Evolutionary conservation across 1,140 invertebrate genomes (phyloP).

Genomic region (Pogonomyrmex californicus): DNA sequence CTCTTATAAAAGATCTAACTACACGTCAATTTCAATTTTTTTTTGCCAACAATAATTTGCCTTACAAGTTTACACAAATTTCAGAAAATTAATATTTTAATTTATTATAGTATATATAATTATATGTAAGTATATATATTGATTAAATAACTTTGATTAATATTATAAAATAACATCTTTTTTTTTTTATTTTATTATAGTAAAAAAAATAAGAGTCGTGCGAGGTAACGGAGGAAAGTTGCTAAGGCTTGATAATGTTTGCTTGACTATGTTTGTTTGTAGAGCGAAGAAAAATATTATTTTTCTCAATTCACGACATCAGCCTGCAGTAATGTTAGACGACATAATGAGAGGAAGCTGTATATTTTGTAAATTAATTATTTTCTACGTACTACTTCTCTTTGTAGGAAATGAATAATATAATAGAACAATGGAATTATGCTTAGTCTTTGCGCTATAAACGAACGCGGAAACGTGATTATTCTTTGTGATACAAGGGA

Average conservation of each 20-base stretch:
- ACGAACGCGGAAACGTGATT: constrained; percentile 10
- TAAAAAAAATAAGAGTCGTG: constrained; percentile 22
- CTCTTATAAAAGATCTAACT: neutral
- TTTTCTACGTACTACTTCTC: constrained; percentile 5
- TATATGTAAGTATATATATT: neutral
- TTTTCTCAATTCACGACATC: neutral
- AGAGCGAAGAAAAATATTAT: constrained; percentile 24
- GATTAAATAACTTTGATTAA: constrained; percentile 15
- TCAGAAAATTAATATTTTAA: neutral
- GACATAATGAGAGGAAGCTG: constrained; percentile 34
- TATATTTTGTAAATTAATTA: constrained; percentile 50
- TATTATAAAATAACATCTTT: neutral
- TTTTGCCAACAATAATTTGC: neutral
- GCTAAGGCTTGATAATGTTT: neutral
- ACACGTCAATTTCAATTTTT: neutral
- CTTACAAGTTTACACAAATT: neutral
- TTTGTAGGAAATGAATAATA: constrained; percentile 48
- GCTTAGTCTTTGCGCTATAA: constrained; percentile 23
- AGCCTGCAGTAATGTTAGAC: constrained; percentile 8
- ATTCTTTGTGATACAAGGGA: constrained; percentile 11
- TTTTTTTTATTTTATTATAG: neutral
- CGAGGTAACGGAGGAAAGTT: constrained; percentile 10
- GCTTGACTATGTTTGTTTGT: neutral
- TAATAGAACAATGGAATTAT: constrained; percentile 45
- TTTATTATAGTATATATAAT: neutral